Conservation (phyloP, 2,113 vertebrate genomes). For the Notiomystis cincta region DNA sequence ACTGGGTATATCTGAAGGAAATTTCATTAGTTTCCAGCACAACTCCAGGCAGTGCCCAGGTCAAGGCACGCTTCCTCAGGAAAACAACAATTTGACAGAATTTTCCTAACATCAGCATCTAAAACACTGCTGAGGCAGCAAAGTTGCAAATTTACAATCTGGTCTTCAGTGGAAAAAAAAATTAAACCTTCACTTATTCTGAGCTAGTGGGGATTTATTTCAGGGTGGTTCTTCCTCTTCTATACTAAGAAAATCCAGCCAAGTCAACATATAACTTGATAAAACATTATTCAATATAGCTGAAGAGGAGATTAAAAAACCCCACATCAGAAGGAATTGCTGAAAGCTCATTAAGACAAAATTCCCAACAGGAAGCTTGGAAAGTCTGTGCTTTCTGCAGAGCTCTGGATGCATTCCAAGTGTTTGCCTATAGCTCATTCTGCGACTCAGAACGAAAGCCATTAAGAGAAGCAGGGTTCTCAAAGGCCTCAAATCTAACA, state of each 20-base stretch:
- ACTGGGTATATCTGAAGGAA: not conserved
- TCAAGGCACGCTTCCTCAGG: not conserved
- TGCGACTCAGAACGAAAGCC: not conserved
- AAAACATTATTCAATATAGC: not conserved
- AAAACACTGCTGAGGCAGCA: slow-evolving; percentile 38
- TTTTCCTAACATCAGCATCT: slow-evolving; percentile 27
- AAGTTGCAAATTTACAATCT: slow-evolving; percentile 23
- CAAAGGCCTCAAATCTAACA: not conserved
- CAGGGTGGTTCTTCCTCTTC: not conserved
- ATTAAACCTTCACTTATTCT: not conserved
- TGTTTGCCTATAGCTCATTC: not conserved
- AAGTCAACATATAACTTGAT: not conserved
- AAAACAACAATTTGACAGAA: slow-evolving; percentile 24
- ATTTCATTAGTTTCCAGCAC: not conserved
- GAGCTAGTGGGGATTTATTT: not conserved
- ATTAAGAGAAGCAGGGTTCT: not conserved
- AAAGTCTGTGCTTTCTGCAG: not conserved
- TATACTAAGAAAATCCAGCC: not conserved
- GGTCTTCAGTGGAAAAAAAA: not conserved
- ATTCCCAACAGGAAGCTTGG: not conserved
- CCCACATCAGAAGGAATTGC: not conserved
- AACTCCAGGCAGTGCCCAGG: not conserved
- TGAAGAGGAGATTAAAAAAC: not conserved
- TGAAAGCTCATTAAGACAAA: not conserved
- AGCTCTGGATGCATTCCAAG: not conserved